A percentile compares a stretch with the other conserved stretches of the same genome.
These are phyloP conservation scores for Trachelus tabidus DNA, from an alignment of 2,888 invertebrate species.

Conservation along the genomic window DNA sequence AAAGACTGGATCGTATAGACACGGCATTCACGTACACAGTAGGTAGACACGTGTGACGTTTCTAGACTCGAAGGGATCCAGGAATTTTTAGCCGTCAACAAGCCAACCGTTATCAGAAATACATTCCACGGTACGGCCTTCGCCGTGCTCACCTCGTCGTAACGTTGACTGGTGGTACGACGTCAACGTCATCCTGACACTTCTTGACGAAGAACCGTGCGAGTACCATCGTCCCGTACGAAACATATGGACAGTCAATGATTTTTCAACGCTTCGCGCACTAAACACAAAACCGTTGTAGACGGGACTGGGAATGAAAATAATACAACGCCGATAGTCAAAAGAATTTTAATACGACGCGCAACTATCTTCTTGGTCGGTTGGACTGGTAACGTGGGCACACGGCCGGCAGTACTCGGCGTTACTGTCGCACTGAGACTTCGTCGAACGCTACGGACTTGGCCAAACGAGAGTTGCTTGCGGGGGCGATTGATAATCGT, in stretches of 20 bases:
- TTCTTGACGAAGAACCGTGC: constrained; percentile 57
- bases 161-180: constrained; percentile 39
- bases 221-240: constrained; percentile 50
- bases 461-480: constrained; percentile 2
- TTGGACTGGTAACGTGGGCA: not conserved
- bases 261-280: constrained; percentile 1
- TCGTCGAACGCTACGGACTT: not conserved
- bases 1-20: not conserved
- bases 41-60: constrained; percentile 1
- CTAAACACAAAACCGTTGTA: not conserved
- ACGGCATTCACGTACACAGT: not conserved
- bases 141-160: constrained; percentile 52
- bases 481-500: constrained; percentile 6
- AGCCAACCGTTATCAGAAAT: not conserved
- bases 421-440: not conserved
- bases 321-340: not conserved
- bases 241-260: constrained; percentile 20
- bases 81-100: not conserved
- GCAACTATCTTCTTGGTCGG: not conserved
- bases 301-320: not conserved
- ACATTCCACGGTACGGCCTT: constrained; percentile 21
- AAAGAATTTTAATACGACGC: not conserved
- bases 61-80: not conserved
- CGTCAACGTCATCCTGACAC: constrained; percentile 36
- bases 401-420: not conserved